Conservation (phyloP, 2,888 invertebrate species). For the Dynastes grantii region DNA sequence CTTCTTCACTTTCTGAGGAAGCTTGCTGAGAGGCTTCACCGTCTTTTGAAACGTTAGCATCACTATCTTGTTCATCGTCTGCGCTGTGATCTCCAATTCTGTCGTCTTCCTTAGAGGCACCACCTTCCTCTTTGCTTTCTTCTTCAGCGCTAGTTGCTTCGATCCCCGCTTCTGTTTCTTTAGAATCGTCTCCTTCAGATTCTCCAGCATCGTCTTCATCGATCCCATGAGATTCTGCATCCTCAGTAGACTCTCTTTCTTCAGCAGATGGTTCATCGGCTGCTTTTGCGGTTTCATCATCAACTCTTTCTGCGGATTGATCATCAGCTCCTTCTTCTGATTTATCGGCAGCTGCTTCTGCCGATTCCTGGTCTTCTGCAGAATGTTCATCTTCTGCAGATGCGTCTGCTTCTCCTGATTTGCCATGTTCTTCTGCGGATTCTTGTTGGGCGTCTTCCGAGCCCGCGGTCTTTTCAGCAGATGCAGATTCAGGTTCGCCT, state of each 20-base stretch:
- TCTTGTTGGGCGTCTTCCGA: constrained; percentile 55
- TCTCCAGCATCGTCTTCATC: constrained; percentile 45
- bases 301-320: constrained; percentile 61
- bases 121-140: constrained; percentile 36
- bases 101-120: constrained; percentile 9
- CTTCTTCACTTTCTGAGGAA: constrained; percentile 52
- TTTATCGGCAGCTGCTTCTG: constrained; percentile 69
- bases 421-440: background rate
- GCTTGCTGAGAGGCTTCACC: constrained; percentile 52
- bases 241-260: constrained; percentile 51
- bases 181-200: constrained; percentile 45
- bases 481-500: constrained; percentile 49
- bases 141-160: constrained; percentile 46
- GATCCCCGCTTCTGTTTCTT: constrained; percentile 46
- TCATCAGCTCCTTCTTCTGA: constrained; percentile 57
- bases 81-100: background rate
- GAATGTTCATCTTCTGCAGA: no score
- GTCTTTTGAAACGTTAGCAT: constrained; percentile 24
- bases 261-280: constrained; percentile 65
- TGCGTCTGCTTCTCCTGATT: constrained; percentile 63
- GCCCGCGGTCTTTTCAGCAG: constrained; percentile 54
- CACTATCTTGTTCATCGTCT: constrained; percentile 23
- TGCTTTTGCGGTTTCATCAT: constrained; percentile 71
- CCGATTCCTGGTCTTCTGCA: no score
- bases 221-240: constrained; percentile 43